Percentiles rank a stretch among this genome's conserved stretches.
phyloP scores from a whole-genome alignment of 2,888 invertebrate genomes.

The Aspidiotus destructor region DNA sequence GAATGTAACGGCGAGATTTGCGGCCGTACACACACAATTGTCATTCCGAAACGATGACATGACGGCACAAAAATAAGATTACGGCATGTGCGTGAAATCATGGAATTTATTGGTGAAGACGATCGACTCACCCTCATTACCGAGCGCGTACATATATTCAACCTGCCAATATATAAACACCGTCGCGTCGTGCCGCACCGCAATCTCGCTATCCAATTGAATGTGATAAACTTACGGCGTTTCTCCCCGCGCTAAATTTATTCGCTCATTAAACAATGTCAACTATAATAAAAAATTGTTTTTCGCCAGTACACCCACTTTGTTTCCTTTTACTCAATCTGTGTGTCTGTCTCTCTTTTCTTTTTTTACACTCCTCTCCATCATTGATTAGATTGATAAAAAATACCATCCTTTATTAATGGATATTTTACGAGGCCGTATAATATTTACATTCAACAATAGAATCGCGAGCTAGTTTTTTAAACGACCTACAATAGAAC shows the following conservation, averaged over 20 bases:
- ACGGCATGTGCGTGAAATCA: too few relatives aligned
- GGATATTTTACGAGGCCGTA: slow-evolving; percentile 31
- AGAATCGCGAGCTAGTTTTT: slow-evolving; percentile 18
- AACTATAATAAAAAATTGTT: slow-evolving; percentile 9
- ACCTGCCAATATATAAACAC: too few relatives aligned
- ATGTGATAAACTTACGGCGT: background rate
- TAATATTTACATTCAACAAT: slow-evolving; percentile 32
- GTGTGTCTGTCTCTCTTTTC: background rate
- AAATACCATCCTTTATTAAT: slow-evolving; percentile 23
- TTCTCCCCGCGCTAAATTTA: slow-evolving; percentile 9
- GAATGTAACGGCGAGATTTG: background rate
- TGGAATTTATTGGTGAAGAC: background rate
- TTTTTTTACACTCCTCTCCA: slow-evolving; percentile 7
- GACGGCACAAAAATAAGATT: background rate
- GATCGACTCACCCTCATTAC: too few relatives aligned
- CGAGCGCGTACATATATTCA: too few relatives aligned
- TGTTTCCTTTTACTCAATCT: background rate
- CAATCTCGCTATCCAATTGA: background rate
- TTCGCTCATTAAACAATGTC: slow-evolving; percentile 24
- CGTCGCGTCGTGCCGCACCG: too few relatives aligned
- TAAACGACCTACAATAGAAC: slow-evolving; percentile 16
- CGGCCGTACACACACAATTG: background rate
- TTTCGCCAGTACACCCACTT: slow-evolving; percentile 3
- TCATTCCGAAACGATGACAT: background rate
- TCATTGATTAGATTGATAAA: slow-evolving; percentile 26